Conservation (phyloP, 2,888 invertebrate species). For the Lamellibrachia columna region DNA sequence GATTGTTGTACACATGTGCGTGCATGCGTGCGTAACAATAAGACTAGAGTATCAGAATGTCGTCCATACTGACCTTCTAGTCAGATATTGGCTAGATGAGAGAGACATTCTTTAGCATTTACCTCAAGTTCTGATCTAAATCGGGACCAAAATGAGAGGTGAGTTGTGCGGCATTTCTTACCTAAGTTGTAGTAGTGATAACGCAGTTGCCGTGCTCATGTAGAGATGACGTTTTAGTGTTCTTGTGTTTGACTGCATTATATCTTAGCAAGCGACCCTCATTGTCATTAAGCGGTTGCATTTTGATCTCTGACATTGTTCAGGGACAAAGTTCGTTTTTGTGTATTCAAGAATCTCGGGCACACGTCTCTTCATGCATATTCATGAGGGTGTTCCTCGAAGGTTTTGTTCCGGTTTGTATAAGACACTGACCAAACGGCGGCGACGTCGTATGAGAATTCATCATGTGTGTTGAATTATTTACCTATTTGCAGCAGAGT, state of each 20-base stretch:
- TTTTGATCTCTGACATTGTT: background rate
- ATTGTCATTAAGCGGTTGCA: background rate
- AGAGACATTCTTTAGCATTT: background rate
- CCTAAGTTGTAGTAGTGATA: background rate
- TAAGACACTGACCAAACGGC: background rate
- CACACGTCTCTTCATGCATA: background rate
- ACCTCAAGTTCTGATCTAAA: background rate
- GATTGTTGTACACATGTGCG: background rate
- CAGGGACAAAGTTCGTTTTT: background rate
- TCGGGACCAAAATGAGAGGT: background rate
- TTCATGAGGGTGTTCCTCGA: slow-evolving; percentile 5
- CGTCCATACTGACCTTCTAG: background rate
- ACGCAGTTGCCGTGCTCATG: background rate
- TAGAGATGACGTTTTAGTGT: background rate
- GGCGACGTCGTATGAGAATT: background rate
- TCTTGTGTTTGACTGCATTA: background rate
- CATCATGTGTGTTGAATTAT: background rate
- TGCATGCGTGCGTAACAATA: background rate
- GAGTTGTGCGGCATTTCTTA: background rate
- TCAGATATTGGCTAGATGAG: background rate
- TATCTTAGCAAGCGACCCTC: background rate
- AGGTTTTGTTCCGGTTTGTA: background rate
- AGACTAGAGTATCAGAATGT: background rate
- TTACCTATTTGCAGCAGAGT: background rate
- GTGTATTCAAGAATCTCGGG: slow-evolving; percentile 5